phyloP scores from a whole-genome alignment of 1,140 invertebrate species.

The Linepithema humile region DNA sequence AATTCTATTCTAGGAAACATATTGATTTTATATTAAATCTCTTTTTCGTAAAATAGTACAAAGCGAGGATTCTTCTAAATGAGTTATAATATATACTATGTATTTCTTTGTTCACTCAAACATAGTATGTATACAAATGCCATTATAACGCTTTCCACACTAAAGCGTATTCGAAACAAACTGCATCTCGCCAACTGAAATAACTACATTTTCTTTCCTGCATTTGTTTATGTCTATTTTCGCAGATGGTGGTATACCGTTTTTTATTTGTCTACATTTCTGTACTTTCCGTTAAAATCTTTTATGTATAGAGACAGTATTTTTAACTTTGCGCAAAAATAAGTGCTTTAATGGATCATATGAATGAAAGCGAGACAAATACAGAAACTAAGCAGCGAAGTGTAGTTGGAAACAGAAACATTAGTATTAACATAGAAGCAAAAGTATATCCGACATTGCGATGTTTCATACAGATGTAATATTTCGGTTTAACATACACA shows the following conservation, averaged over 20 bases:
- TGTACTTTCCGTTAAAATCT: background rate
- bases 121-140: background rate
- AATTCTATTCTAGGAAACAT: too few species aligned
- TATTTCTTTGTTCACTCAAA: background rate
- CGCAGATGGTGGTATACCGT: background rate
- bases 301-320: background rate
- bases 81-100: background rate
- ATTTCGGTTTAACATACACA: background rate
- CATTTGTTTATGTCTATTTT: background rate
- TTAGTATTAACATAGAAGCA: background rate
- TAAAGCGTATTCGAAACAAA: background rate
- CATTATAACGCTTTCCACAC: background rate
- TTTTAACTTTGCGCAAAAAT: background rate
- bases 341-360: background rate
- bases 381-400: background rate
- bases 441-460: background rate
- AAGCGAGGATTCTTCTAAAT: background rate
- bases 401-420: background rate
- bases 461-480: background rate
- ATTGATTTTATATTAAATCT: background rate
- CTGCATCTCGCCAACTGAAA: background rate
- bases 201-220: background rate
- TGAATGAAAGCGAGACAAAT: constrained; percentile 1
- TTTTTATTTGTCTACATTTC: background rate
- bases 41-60: background rate